These are phyloP conservation scores for Bucorvus abyssinicus DNA, from an alignment of 2,797 vertebrate species.

Conservation along the genomic window DNA sequence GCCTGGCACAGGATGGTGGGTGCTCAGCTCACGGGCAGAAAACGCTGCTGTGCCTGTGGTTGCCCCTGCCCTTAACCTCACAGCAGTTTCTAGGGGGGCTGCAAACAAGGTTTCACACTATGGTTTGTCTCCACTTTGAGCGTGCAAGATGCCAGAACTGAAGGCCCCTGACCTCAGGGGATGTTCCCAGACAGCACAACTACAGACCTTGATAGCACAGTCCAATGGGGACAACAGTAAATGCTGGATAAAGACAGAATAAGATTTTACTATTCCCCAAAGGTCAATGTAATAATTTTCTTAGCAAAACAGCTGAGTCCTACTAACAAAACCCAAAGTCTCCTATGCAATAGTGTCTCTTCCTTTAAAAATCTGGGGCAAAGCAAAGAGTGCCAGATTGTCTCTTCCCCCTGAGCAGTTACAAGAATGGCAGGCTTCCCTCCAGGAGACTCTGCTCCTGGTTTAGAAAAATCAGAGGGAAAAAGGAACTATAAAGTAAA, in stretches of 20 bases:
- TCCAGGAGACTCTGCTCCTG: not conserved
- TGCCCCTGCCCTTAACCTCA: not conserved
- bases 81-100: not conserved
- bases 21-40: not conserved
- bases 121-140: not conserved
- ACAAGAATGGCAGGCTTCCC: not conserved
- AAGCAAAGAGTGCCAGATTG: not conserved
- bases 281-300: not conserved
- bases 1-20: not conserved
- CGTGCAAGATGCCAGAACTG: not conserved
- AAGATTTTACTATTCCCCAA: not conserved
- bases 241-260: not conserved
- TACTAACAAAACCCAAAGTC: not conserved
- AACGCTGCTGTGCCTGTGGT: not conserved
- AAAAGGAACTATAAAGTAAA: not conserved
- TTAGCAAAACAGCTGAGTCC: conserved; percentile 14
- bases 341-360: not conserved
- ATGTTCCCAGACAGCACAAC: not conserved
- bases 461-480: not conserved
- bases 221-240: not conserved
- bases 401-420: not conserved
- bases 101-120: fast-evolving
- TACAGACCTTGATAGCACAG: not conserved
- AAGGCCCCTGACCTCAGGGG: not conserved
- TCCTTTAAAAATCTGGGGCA: conserved; percentile 33